These are phyloP conservation scores for Cantharis flavilabris DNA, from an alignment of 2,888 invertebrate species.

Conservation along the genomic window DNA sequence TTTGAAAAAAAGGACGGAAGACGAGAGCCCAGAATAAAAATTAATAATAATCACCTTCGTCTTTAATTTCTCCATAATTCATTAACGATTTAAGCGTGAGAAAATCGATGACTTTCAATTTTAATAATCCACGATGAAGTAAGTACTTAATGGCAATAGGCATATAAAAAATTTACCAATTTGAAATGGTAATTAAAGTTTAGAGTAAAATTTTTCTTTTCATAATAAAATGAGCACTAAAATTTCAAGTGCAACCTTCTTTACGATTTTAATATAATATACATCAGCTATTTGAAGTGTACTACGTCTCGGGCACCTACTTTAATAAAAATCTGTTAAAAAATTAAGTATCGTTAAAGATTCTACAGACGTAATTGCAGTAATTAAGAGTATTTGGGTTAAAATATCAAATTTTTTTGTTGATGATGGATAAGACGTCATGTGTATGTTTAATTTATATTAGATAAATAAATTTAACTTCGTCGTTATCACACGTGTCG, in stretches of 20 bases:
- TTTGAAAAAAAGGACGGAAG: not conserved
- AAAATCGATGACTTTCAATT: not conserved
- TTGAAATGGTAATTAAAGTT: not conserved
- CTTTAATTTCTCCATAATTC: conserved; percentile 1
- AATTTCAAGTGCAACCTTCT: not conserved
- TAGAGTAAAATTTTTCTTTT: not conserved
- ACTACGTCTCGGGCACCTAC: not conserved
- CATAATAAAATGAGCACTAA: not conserved
- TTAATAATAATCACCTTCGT: not conserved
- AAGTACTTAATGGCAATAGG: not conserved
- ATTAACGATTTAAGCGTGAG: not conserved
- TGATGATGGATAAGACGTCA: not conserved
- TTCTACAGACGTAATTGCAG: not conserved
- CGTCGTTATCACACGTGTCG: not conserved
- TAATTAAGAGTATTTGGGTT: not conserved
- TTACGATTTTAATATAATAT: not conserved
- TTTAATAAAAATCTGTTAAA: not conserved
- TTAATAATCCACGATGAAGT: not conserved
- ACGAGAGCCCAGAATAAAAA: too few relatives aligned
- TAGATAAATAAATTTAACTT: not conserved
- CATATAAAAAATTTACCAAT: not conserved
- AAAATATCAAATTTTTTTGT: not conserved
- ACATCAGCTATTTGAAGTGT: not conserved
- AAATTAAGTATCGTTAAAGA: not conserved
- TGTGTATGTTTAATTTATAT: not conserved